A percentile compares a stretch with the other conserved stretches of the same genome.
Conservation (phyloP, 1,140 invertebrate species). For the Drosophila setifemur region DNA sequence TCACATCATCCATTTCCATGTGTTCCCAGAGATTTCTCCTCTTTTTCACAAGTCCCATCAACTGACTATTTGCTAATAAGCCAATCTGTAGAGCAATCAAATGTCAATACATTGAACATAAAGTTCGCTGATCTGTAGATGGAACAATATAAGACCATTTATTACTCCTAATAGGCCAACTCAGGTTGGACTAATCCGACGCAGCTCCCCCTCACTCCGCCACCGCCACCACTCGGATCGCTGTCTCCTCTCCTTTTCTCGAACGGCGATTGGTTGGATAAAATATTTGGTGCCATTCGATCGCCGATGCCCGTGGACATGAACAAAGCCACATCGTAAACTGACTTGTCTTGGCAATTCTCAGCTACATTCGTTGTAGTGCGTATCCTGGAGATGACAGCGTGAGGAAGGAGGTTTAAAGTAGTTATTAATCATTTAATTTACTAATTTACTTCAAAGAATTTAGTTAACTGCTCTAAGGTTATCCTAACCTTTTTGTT, state of each 20-base stretch:
- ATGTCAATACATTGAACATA: slow-evolving; percentile 65
- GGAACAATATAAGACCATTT: slow-evolving; percentile 59
- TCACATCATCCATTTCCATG: too few species aligned
- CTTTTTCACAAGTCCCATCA: neutral
- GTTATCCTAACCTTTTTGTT: too few species aligned
- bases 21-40: neutral
- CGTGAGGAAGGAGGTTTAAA: neutral
- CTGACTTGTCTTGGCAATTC: slow-evolving; percentile 30
- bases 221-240: too few species aligned
- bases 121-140: slow-evolving; percentile 47
- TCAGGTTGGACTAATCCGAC: slow-evolving; percentile 17
- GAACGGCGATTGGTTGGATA: slow-evolving; percentile 44
- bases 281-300: slow-evolving; percentile 75
- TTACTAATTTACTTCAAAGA: too few species aligned
- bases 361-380: slow-evolving; percentile 14
- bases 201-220: slow-evolving; percentile 39
- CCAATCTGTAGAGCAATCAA: slow-evolving; percentile 72
- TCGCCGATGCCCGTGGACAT: slow-evolving; percentile 55
- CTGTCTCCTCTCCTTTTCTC: slow-evolving; percentile 29
- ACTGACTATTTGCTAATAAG: slow-evolving; percentile 57
- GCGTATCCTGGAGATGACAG: slow-evolving; percentile 28
- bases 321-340: slow-evolving; percentile 72
- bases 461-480: too few species aligned
- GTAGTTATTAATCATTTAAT: too few species aligned
- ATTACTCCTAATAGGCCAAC: slow-evolving; percentile 45